These are phyloP conservation scores for Megalopta genalis DNA, from an alignment of 1,140 invertebrate species.

Conservation along the genomic window DNA sequence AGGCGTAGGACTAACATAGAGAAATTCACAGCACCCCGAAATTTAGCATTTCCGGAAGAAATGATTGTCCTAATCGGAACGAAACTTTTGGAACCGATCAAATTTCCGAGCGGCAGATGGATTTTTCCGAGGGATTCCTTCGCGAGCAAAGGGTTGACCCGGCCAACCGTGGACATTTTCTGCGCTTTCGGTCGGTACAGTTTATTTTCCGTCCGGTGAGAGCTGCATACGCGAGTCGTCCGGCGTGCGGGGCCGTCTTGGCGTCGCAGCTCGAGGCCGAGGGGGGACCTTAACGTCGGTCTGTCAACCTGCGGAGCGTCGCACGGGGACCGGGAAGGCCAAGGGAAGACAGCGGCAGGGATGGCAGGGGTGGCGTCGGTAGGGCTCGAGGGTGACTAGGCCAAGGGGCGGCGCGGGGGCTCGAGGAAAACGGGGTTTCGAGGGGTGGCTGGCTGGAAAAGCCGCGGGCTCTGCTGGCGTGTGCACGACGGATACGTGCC, in stretches of 20 bases:
- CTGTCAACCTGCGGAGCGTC: constrained; percentile 58
- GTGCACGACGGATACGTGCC: constrained; percentile 70
- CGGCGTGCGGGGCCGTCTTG: neutral
- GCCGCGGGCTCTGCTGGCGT: constrained; percentile 71
- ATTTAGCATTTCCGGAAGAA: too few relatives aligned
- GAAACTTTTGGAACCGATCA: too few relatives aligned
- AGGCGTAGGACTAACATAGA: too few relatives aligned
- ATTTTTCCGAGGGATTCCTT: neutral
- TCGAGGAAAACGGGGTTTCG: neutral
- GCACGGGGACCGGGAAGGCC: constrained; percentile 5
- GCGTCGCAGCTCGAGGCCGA: constrained; percentile 17
- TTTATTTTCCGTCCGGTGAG: neutral
- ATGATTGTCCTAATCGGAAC: too few relatives aligned
- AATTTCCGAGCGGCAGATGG: too few relatives aligned
- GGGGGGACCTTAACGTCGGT: constrained; percentile 56
- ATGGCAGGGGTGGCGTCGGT: neutral
- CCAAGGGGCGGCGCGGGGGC: constrained; percentile 6
- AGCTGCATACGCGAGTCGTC: constrained; percentile 1
- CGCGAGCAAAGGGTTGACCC: neutral
- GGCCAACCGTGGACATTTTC: too few relatives aligned
- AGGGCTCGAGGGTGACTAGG: constrained; percentile 17
- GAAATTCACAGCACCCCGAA: too few relatives aligned
- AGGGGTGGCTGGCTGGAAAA: constrained; percentile 61
- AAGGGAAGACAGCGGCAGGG: neutral
- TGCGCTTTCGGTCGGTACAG: too few relatives aligned